These are phyloP conservation scores for Rhinolophus ferrumequinum DNA, from an alignment of 2,113 vertebrate species.

Conservation along the genomic window DNA sequence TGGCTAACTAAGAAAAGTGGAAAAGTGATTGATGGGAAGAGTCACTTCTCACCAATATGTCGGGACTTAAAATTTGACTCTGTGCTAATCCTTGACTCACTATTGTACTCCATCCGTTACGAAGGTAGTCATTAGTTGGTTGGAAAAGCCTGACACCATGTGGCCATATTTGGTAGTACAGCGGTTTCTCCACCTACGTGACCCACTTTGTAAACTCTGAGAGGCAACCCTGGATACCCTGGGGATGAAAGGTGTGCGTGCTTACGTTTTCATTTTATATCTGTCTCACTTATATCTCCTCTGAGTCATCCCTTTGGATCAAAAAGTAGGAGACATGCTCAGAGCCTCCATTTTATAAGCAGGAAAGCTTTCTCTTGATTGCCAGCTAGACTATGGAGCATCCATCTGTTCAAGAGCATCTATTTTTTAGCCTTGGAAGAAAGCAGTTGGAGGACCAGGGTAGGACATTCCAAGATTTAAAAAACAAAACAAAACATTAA, in stretches of 20 bases:
- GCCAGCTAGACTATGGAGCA: background rate
- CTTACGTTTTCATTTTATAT: background rate
- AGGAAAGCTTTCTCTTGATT: background rate
- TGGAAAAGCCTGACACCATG: conserved; percentile 63
- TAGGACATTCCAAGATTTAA: background rate
- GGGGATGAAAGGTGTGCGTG: background rate
- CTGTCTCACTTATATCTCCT: background rate
- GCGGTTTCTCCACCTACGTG: background rate
- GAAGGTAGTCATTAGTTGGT: background rate
- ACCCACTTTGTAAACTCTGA: background rate
- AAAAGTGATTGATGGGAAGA: background rate
- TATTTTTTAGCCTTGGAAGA: background rate
- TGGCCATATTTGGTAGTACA: conserved; percentile 29
- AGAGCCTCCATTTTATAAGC: background rate
- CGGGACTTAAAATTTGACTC: background rate
- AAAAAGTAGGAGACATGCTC: background rate
- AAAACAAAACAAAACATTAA: background rate
- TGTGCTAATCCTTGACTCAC: background rate
- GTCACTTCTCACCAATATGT: too few relatives aligned
- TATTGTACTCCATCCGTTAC: fast-evolving
- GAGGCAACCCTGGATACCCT: fast-evolving
- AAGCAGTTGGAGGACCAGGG: background rate
- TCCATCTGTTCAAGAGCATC: background rate
- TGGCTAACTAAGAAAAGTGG: background rate
- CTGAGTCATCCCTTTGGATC: background rate